A percentile compares a stretch with the other conserved stretches of the same genome.
These are phyloP conservation scores for Conchocele bisecta DNA, from an alignment of 2,888 invertebrate genomes.

Conservation along the genomic window DNA sequence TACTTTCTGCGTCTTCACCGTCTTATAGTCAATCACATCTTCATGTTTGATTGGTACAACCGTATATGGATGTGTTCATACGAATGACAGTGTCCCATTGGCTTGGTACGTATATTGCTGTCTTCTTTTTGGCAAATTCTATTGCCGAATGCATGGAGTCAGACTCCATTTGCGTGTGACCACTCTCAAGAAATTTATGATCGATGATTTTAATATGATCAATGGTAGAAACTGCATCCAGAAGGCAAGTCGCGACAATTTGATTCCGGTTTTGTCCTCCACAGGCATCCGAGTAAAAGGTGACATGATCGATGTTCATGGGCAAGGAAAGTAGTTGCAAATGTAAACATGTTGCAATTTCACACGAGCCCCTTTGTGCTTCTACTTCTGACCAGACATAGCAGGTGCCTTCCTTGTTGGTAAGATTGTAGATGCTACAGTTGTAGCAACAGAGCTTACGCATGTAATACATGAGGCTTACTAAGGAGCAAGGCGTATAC, in stretches of 20 bases:
- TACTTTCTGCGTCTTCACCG: background rate
- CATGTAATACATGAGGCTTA: constrained; percentile 31
- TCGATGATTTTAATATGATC: constrained; percentile 22
- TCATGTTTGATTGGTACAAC: background rate
- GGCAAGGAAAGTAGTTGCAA: constrained; percentile 16
- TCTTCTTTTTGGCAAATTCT: constrained; percentile 34
- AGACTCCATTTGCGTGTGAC: constrained; percentile 49
- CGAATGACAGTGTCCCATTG: constrained; percentile 36
- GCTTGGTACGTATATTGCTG: constrained; percentile 26
- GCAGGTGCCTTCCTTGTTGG: constrained; percentile 16
- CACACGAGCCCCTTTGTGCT: constrained; percentile 22
- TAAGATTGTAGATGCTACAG: constrained; percentile 26
- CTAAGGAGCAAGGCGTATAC: constrained; percentile 2
- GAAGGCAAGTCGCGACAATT: constrained; percentile 29
- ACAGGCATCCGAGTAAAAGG: constrained; percentile 41
- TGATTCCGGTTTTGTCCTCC: constrained; percentile 39
- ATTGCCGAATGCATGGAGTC: constrained; percentile 38
- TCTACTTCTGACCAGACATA: constrained; percentile 38
- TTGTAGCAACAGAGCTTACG: constrained; percentile 44
- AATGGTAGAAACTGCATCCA: constrained; percentile 20
- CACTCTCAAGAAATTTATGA: constrained; percentile 43
- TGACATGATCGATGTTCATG: constrained; percentile 23
- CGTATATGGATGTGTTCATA: constrained; percentile 23
- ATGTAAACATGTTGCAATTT: constrained; percentile 39
- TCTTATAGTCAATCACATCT: constrained; percentile 10